Base-by-base conservation (phyloP, 2,113 vertebrate genomes). In the Petroica traversi region DNA sequence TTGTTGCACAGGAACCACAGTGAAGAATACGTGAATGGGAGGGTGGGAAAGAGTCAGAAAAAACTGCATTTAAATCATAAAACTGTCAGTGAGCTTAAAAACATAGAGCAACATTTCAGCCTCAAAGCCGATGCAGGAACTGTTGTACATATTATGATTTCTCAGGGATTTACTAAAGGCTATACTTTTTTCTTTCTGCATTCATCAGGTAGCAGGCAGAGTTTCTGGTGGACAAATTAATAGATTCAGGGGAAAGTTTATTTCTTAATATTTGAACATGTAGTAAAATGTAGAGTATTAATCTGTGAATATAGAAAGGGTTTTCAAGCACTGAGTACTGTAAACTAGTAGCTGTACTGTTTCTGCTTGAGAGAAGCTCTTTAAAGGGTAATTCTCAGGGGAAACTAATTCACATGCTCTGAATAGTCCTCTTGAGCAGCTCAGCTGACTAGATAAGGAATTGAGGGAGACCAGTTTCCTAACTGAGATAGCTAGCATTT, bases 51-150 rank as follows among this genome's bases (percentile, higher is more conserved):
- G 57, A 80, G 57, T 45, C 45, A 88, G 79, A 77, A 88, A 94
- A 94, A 95, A 94, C 92, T 46, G 49, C 25, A 77, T 97, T 89
- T 94, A 92, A 97, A 96, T 96, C 94, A 95, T 95, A 85, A 91
- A 95, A 92, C 82, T 96, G 92, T 85, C 94, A 88, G 78, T 71
- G 62, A 91, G 64, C 69, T 94, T 92, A 76, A 85, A 95, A 97
- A 93, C 84, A 41, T 29, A 89, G 48, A 90, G 51, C 54, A 92
- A 94, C 64, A 75, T 92, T 96, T 95, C 83, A 91, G 69, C 72
- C 71, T 89, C 63, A 83, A 97, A 77, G 74, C 34, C 0, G 1
- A 74, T 89, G 74, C 76, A 95, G 85, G 79, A 92, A 77, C 75
- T 74, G 43, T 85, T 83, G 83, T 78, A 92, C 58, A 78, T 52